These are phyloP conservation scores for Sphecodes monilicornis DNA, from an alignment of 2,888 invertebrate genomes.

Conservation along the genomic window DNA sequence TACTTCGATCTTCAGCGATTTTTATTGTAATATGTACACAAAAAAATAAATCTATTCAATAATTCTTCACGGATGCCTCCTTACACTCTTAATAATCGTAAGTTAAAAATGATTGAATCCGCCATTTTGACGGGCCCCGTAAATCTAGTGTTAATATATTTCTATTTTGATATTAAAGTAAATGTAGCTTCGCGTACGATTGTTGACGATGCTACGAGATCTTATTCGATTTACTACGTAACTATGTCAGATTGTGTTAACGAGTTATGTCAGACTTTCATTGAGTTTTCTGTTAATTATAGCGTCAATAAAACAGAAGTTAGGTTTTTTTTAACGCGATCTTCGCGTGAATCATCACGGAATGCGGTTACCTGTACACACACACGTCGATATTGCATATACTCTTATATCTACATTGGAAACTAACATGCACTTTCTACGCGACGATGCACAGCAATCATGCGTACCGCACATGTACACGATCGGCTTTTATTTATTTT, in stretches of 20 bases:
- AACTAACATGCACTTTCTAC: background rate
- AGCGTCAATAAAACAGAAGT: background rate
- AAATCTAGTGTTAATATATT: too few relatives aligned
- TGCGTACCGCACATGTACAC: background rate
- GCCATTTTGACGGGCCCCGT: too few relatives aligned
- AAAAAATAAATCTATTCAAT: too few relatives aligned
- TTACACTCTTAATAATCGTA: too few relatives aligned
- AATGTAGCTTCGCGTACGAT: background rate
- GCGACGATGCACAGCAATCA: background rate
- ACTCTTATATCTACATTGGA: background rate
- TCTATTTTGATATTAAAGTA: background rate
- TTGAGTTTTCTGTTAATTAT: background rate
- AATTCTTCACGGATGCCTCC: too few relatives aligned
- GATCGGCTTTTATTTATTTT: background rate
- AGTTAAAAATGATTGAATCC: too few relatives aligned
- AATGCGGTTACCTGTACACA: conserved; percentile 8
- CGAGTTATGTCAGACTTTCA: background rate
- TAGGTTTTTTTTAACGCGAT: background rate
- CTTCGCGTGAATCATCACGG: conserved; percentile 40
- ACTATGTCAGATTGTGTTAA: background rate
- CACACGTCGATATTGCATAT: background rate
- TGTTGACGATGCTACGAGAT: too few relatives aligned
- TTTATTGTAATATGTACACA: too few relatives aligned
- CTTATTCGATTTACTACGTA: background rate
- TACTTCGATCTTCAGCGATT: too few relatives aligned